Evolutionary conservation across 1,140 invertebrate genomes (phyloP).

Genomic region (Scaptomyza hsui): DNA sequence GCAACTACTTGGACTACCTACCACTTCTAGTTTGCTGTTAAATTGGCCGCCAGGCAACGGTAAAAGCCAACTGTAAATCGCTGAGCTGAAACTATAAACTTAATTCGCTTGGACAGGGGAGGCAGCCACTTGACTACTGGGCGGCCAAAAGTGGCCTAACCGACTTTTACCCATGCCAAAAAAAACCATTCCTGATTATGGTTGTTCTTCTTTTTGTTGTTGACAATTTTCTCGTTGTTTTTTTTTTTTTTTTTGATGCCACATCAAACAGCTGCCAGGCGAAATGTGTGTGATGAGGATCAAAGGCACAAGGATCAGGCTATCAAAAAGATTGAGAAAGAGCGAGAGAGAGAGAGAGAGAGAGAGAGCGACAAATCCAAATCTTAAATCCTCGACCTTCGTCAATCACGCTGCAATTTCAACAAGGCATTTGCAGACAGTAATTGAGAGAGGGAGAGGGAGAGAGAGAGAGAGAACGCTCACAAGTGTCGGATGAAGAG

Average conservation of each 20-base stretch:
- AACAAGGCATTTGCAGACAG: constrained; percentile 20
- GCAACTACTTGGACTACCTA: too few relatives aligned
- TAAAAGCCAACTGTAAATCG: constrained; percentile 72
- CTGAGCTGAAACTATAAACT: constrained; percentile 61
- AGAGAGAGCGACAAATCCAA: neutral
- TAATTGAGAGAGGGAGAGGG: constrained; percentile 7
- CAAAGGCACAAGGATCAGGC: constrained; percentile 29
- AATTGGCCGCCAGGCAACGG: constrained; percentile 46
- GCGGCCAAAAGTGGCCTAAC: constrained; percentile 29
- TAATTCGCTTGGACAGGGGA: constrained; percentile 61
- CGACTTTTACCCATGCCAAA: constrained; percentile 52
- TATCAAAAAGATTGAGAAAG: constrained; percentile 22
- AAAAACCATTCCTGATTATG: constrained; percentile 40
- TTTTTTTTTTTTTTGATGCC: neutral
- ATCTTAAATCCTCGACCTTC: constrained; percentile 51
- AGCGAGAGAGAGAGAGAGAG: constrained; percentile 22
- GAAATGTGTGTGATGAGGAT: constrained; percentile 78
- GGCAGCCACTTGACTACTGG: constrained; percentile 66
- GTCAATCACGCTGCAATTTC: constrained; percentile 58
- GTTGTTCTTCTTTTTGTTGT: constrained; percentile 19
- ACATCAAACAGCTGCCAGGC: constrained; percentile 45
- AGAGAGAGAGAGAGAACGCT: constrained; percentile 5
- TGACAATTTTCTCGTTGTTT: constrained; percentile 15
- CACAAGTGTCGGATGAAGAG: constrained; percentile 56
- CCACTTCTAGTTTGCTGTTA: neutral